These are phyloP conservation scores for Petaurus breviceps DNA, from an alignment of 2,113 vertebrate species.

Conservation along the genomic window DNA sequence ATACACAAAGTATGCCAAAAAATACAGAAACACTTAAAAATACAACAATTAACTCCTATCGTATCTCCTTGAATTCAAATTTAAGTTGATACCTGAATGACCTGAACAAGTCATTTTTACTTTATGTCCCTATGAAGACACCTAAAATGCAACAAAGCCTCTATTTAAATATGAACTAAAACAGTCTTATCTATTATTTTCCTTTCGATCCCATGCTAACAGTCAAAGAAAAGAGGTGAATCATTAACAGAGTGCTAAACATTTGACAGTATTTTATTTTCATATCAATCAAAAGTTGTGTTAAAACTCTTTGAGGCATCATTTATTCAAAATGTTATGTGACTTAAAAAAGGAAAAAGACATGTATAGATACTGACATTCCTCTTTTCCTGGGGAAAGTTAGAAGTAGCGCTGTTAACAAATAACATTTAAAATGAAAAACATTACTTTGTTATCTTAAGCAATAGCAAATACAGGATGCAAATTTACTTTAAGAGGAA, in stretches of 20 bases:
- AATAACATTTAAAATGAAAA: conserved; percentile 54
- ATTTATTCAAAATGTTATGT: conserved; percentile 29
- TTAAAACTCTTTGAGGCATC: conserved; percentile 35
- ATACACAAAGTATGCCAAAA: conserved; percentile 46
- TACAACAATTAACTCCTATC: conserved; percentile 17
- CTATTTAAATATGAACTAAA: conserved; percentile 21
- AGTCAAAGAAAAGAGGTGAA: conserved; percentile 44
- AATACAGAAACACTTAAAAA: conserved; percentile 45
- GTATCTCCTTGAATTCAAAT: conserved; percentile 27
- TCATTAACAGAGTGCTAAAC: conserved; percentile 17
- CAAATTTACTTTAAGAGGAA: conserved; percentile 23
- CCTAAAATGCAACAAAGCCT: conserved; percentile 55
- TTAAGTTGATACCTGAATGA: conserved; percentile 39
- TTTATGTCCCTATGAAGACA: conserved; percentile 74
- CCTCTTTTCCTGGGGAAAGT: conserved; percentile 47
- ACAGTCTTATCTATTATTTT: conserved; percentile 20
- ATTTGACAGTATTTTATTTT: conserved; percentile 40
- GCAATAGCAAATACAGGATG: conserved; percentile 12
- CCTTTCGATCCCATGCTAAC: neutral
- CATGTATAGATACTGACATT: conserved; percentile 1
- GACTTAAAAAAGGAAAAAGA: conserved; percentile 21
- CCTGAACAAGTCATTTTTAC: conserved; percentile 46
- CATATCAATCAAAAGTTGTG: conserved; percentile 24
- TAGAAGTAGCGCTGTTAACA: neutral
- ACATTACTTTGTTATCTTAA: conserved; percentile 32